Evolutionary conservation across 2,113 vertebrate genomes (phyloP).

Genomic region (Circaetus gallicus): DNA sequence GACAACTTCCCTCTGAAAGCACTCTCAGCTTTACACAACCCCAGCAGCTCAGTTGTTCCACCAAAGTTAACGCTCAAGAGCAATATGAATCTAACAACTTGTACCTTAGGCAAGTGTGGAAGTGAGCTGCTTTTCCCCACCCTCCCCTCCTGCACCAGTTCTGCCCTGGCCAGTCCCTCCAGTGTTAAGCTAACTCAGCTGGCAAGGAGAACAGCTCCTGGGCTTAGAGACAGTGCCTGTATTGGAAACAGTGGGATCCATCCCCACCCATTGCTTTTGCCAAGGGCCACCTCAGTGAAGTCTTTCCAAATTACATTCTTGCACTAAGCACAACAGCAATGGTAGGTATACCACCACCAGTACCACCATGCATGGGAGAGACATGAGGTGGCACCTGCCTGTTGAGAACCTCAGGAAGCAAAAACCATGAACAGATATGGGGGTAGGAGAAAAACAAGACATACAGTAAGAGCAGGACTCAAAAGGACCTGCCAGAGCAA

Average conservation of each 20-base stretch:
- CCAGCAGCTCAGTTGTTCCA: background rate
- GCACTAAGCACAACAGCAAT: background rate
- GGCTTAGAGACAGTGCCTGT: background rate
- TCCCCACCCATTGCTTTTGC: background rate
- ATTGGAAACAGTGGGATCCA: background rate
- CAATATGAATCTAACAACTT: background rate
- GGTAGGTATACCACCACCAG: background rate
- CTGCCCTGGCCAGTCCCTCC: background rate
- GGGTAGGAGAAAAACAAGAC: background rate
- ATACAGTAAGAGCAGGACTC: background rate
- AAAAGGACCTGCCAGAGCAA: background rate
- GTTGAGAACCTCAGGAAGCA: background rate
- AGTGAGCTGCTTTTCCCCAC: background rate
- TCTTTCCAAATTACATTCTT: background rate
- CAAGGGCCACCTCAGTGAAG: background rate
- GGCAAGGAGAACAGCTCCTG: background rate
- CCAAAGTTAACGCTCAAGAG: background rate
- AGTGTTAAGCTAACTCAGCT: background rate
- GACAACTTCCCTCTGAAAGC: background rate
- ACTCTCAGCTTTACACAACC: background rate
- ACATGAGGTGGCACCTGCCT: background rate
- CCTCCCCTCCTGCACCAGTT: background rate
- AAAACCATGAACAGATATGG: background rate
- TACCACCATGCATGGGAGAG: background rate
- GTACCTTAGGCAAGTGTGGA: background rate